A percentile compares a stretch with the other conserved stretches of the same genome.
Conservation (phyloP, 2,888 invertebrate species). For the Campoplex nolae region DNA sequence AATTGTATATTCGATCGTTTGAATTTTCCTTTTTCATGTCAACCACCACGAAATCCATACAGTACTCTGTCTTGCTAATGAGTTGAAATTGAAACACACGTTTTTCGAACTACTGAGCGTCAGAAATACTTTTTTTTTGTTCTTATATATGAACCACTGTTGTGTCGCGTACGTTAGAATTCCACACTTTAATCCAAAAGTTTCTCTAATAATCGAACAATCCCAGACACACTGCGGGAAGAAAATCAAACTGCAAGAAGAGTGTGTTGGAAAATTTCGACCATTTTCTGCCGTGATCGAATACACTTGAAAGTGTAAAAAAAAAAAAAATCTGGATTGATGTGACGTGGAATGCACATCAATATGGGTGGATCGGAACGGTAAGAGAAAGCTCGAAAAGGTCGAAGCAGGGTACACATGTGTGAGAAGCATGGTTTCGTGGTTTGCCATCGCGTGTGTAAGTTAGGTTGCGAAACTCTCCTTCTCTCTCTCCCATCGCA, state of each 20-base stretch:
- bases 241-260: neutral
- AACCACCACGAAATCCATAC: neutral
- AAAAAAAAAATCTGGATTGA: neutral
- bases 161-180: neutral
- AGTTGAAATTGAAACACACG: neutral
- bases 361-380: constrained; percentile 18
- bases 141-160: too few species aligned
- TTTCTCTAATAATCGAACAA: neutral
- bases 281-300: neutral
- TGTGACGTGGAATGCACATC: constrained; percentile 17
- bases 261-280: neutral
- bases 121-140: neutral
- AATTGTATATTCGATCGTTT: too few species aligned
- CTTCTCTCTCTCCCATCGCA: neutral
- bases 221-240: neutral
- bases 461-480: constrained; percentile 25
- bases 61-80: too few species aligned
- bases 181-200: neutral
- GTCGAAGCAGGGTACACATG: neutral
- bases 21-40: neutral
- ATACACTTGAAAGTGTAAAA: neutral
- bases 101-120: neutral
- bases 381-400: constrained; percentile 16
- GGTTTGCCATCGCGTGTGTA: constrained; percentile 33
- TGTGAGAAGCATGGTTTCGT: constrained; percentile 22